These are phyloP conservation scores for Penaeus indicus DNA, from an alignment of 1,140 invertebrate species.

Conservation along the genomic window DNA sequence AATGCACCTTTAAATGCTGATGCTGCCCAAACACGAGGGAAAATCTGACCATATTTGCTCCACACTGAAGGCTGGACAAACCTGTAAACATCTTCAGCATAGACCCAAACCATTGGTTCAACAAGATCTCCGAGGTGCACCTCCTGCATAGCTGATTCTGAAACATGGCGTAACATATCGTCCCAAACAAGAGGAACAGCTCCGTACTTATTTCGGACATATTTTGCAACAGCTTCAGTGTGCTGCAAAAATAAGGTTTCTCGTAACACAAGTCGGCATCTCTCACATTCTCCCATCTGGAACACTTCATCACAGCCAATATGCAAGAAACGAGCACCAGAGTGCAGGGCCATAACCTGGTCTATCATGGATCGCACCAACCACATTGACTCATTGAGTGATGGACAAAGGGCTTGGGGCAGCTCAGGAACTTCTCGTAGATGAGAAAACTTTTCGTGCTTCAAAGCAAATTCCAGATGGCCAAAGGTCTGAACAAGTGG, in stretches of 20 bases:
- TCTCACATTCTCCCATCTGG: conserved; percentile 84
- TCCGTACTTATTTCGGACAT: conserved; percentile 70
- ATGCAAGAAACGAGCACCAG: conserved; percentile 73
- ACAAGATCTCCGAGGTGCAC: conserved; percentile 82
- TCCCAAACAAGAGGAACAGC: conserved; percentile 89
- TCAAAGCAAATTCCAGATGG: conserved; percentile 92
- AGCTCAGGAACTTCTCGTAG: conserved; percentile 83
- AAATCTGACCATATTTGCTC: conserved; percentile 85
- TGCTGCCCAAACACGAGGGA: conserved; percentile 92
- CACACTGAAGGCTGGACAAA: conserved; percentile 77
- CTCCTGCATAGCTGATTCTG: conserved; percentile 72
- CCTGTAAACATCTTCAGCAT: conserved; percentile 77
- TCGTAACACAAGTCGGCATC: conserved; percentile 76
- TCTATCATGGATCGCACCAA: conserved; percentile 85
- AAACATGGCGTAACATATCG: conserved; percentile 88
- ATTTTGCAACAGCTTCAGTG: conserved; percentile 70
- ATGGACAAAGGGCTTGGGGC: conserved; percentile 88
- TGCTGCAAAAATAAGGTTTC: conserved; percentile 71
- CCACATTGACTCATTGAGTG: conserved; percentile 78
- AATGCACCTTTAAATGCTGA: conserved; percentile 86
- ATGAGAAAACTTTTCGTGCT: conserved; percentile 81
- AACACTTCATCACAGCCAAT: conserved; percentile 78
- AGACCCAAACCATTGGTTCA: conserved; percentile 91
- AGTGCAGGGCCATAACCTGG: conserved; percentile 80
- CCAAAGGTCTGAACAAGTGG: conserved; percentile 97